Evolutionary conservation across 1,140 invertebrate genomes (phyloP), one percentile per base, ranked within the genome.

Genomic region (Caenorhabditis briggsae): DNA sequence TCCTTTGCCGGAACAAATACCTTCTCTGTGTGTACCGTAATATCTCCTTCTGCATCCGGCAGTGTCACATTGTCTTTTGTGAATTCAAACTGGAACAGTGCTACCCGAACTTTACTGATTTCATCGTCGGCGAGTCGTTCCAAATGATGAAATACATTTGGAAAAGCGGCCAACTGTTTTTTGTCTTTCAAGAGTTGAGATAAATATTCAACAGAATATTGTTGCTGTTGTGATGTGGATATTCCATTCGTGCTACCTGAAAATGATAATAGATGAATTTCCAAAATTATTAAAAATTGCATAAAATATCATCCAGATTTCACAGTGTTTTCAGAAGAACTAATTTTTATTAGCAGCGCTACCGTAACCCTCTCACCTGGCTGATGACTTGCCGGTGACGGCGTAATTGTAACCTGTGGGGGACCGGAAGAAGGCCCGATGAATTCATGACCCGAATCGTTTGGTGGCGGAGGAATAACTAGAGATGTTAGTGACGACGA

Each of bases 141-240:
- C 92, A 98, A 95, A 94, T 99, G 98, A 94, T 97, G 95, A 94
- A 99, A 99, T 93, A 99, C 96, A 95, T 98, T 98, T 89, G 98
- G 97, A 94, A 99, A 98, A 93, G 97, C 97, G 92, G 96, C 96
- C 92, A 99, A 95, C 95, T 99, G 97, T 95, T 99, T 99, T 94
- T 98, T 97, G 95, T 99, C 98, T 95, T 99, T 99, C 92, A 99
- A 95, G 94, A 99, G 95, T 94, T 99, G 98, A 93, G 97, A 97
- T 95, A 99, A 95, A 95, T 99, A 99, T 94, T 99, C 98, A n/a
- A 92, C 85, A 14, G 86, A 83, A 87, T 88, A 88, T 20, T 64
- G 82, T 59, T 84, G 86, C 14, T 83, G 82, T 58, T 58, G 53
- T 61, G 82, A n/a, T 59, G 82, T 59, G 8, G 82, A 58, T 16